Evolutionary conservation across 1,140 invertebrate species (phyloP).

Genomic region (Bradynema listronoti): DNA sequence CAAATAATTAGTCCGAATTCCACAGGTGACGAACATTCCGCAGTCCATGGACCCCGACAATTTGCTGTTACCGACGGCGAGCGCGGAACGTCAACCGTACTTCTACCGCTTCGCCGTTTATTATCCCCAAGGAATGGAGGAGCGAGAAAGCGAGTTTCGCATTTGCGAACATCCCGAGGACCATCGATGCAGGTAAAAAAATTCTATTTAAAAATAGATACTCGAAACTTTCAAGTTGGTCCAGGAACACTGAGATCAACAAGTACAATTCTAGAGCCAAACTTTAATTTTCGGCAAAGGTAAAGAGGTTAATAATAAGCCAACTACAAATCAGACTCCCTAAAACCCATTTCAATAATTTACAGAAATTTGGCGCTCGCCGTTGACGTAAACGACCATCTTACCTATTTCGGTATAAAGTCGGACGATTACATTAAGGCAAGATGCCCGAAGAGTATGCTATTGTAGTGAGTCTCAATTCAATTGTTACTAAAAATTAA

Average conservation of each 20-base stretch:
- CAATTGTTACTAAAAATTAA: too few species aligned
- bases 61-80: constrained; percentile 45
- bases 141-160: constrained; percentile 42
- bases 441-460: constrained; percentile 41
- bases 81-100: constrained; percentile 51
- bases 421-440: constrained; percentile 48
- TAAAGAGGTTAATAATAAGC: too few species aligned
- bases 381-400: constrained; percentile 50
- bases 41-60: constrained; percentile 52
- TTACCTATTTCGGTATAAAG: constrained; percentile 48
- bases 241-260: too few species aligned
- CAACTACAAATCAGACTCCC: too few species aligned
- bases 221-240: too few species aligned
- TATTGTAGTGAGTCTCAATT: too few species aligned
- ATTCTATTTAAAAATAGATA: too few species aligned
- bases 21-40: constrained; percentile 54
- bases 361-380: constrained; percentile 53
- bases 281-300: too few species aligned
- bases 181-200: constrained; percentile 49
- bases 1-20: too few species aligned
- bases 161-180: constrained; percentile 54
- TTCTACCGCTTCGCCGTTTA: constrained; percentile 54
- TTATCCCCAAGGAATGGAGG: constrained; percentile 49
- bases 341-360: too few species aligned
- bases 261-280: too few species aligned